Evolutionary conservation across 2,113 vertebrate genomes (phyloP), one percentile per base, ranked within the genome.

Genomic region (Pogonocichla stellata): DNA sequence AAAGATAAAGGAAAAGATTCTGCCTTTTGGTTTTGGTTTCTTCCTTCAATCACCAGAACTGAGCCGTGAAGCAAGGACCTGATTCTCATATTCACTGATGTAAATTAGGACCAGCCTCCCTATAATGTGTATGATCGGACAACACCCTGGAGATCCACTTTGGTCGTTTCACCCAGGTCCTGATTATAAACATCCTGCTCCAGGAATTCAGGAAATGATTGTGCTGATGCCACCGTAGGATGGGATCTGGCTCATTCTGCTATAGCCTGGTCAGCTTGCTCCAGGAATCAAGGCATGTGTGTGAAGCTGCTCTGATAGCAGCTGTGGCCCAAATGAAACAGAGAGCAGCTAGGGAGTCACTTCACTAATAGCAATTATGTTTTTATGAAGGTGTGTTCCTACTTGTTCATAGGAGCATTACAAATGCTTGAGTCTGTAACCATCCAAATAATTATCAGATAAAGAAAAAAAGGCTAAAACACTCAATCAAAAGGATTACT

Each of bases 1-100:
- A 86, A 71, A 86, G 43, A 29, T 78, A 86, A 81, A 86, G 54
- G 19, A 80, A 88, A 67, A 74, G 17, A 28, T 47, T 93, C 88
- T 92, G 58, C 53, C 66, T 82, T 81, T 82, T 6, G 8, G 17
- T 85, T 91, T 93, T 77, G 23, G 5, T n/a, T 80, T 26, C 60
- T 67, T 43, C 40, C 33, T 70, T 62, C 72, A 94, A 43, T 23
- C 38, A 91, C 43, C 31, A 80, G 34, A 88, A 80, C 19, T 64
- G 28, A 86, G n/a, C 2, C 86, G 34, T 22, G 48, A 89, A 79
- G 24, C 80, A 80, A 56, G 9, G 28, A 74, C 17, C 26, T 12
- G 28, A 61, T 67, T 90, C 40, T 70, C 3, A 5, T 51, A 14
- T 34, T 40, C 56, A 36, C 24, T 45, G 24, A 8, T 54, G 15